phyloP scores from a whole-genome alignment of 1,140 invertebrate genomes.

The Polyergus mexicanus region DNA sequence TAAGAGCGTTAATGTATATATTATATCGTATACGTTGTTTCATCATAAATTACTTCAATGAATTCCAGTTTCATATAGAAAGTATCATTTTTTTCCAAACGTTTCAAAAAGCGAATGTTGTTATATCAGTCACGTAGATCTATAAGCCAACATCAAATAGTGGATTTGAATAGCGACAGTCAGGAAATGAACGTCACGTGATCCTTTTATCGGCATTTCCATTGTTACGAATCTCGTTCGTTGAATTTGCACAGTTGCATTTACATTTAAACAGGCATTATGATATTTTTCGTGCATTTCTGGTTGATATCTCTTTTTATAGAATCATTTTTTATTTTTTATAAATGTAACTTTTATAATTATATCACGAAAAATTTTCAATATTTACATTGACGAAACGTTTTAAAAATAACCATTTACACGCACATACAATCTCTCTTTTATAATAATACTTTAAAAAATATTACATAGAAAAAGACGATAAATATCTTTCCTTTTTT shows the following conservation, averaged over 20 bases:
- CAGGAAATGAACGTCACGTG: slow-evolving; percentile 12
- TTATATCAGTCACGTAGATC: slow-evolving; percentile 41
- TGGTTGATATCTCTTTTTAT: neutral
- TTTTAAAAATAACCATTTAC: neutral
- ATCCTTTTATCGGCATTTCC: slow-evolving; percentile 30
- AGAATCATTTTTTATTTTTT: neutral
- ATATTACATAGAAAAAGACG: too few species aligned
- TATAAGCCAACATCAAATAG: slow-evolving; percentile 37
- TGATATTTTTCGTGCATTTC: slow-evolving; percentile 16
- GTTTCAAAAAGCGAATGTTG: slow-evolving; percentile 7
- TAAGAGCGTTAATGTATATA: neutral
- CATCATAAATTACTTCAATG: slow-evolving; percentile 5
- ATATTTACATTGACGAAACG: neutral
- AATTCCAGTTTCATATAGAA: slow-evolving; percentile 6
- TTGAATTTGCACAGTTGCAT: neutral
- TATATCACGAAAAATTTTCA: neutral
- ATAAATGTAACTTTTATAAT: neutral
- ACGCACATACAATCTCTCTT: too few species aligned
- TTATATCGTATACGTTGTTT: neutral
- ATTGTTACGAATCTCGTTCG: slow-evolving; percentile 20
- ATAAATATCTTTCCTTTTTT: too few species aligned
- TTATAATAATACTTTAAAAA: too few species aligned
- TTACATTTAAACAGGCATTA: neutral
- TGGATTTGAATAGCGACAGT: slow-evolving; percentile 25
- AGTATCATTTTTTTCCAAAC: slow-evolving; percentile 45